A percentile compares a stretch with the other conserved stretches of the same genome.
Evolutionary conservation across 1,140 invertebrate genomes (phyloP).

Genomic region (Meloidogyne hapla): DNA sequence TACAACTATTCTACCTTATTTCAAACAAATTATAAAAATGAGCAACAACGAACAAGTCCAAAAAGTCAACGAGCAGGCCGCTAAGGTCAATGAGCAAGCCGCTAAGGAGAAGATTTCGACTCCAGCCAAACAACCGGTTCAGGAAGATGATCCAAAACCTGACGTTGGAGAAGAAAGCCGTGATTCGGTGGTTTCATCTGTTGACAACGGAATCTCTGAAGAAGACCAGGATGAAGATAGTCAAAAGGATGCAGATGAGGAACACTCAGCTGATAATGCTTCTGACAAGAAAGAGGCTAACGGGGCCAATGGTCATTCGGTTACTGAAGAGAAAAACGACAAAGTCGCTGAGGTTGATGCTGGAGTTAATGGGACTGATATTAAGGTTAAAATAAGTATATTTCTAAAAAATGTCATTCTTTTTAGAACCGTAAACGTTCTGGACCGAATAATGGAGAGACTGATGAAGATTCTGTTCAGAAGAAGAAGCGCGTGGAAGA

Average conservation of each 20-base stretch:
- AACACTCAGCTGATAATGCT: background rate
- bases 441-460: background rate
- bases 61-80: background rate
- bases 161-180: constrained; percentile 6
- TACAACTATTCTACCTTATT: background rate
- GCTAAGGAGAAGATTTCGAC: background rate
- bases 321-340: background rate
- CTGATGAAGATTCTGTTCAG: background rate
- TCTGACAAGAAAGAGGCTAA: background rate
- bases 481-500: constrained; percentile 21
- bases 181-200: background rate
- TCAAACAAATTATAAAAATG: constrained; percentile 5
- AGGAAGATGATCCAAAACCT: background rate
- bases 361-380: background rate
- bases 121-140: constrained; percentile 2
- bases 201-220: background rate
- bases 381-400: background rate
- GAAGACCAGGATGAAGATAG: background rate
- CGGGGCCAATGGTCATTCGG: constrained; percentile 20
- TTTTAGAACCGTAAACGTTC: background rate
- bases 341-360: background rate
- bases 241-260: constrained; percentile 18
- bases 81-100: background rate
- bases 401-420: background rate
- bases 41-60: background rate